phyloP scores from a whole-genome alignment of 2,797 vertebrate species.

The Notoglanidium macrostoma region DNA sequence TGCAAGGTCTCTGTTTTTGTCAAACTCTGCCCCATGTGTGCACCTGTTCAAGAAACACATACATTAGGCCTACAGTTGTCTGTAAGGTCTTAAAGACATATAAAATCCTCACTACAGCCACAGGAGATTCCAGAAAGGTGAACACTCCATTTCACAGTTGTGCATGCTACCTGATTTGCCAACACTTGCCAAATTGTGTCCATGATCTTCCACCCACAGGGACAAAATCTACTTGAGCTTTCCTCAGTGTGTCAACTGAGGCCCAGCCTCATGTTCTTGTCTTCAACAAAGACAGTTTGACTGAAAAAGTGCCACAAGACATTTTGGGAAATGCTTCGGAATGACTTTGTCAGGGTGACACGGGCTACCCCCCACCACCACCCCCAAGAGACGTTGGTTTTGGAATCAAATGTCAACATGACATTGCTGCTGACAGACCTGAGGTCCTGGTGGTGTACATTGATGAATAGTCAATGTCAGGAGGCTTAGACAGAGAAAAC shows the following conservation, averaged over 20 bases:
- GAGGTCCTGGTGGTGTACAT: background rate
- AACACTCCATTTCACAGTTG: background rate
- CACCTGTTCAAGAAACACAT: background rate
- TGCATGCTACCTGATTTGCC: background rate
- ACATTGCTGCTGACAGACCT: background rate
- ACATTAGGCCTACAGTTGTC: background rate
- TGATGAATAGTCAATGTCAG: background rate
- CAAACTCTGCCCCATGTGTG: background rate
- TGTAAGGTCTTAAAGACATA: background rate
- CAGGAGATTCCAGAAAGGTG: background rate
- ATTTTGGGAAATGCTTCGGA: background rate
- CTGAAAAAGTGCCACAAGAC: background rate
- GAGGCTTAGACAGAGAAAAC: background rate
- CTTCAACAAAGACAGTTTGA: background rate
- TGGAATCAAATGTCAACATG: background rate
- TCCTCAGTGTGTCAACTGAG: background rate
- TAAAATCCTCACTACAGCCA: background rate
- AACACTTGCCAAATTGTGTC: background rate
- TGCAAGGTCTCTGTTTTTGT: background rate
- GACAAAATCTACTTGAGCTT: background rate
- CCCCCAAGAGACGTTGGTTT: background rate
- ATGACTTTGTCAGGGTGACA: constrained; percentile 24
- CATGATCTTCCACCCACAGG: constrained; percentile 12
- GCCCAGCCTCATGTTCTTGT: background rate
- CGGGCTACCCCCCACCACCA: background rate